These are phyloP conservation scores for Idaea biselata DNA, from an alignment of 2,888 invertebrate species.

Conservation along the genomic window DNA sequence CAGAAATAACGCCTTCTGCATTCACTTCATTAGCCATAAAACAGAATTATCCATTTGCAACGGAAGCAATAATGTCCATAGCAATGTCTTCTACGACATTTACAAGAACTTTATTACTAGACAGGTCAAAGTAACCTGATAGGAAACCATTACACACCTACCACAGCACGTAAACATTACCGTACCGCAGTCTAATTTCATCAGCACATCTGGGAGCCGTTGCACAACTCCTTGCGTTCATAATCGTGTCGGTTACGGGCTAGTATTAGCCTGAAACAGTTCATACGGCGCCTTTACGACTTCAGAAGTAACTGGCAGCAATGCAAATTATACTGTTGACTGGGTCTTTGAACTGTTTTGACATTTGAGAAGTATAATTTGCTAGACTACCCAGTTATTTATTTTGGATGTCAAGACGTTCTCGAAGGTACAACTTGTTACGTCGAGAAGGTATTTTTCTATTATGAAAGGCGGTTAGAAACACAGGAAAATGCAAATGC, in stretches of 20 bases:
- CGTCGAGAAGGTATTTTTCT: background rate
- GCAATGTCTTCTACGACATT: background rate
- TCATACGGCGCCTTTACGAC: constrained; percentile 17
- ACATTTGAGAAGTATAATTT: background rate
- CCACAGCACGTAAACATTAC: constrained; percentile 38
- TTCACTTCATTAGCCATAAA: background rate
- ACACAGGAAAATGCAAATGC: background rate
- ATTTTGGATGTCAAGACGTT: background rate
- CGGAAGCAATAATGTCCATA: background rate
- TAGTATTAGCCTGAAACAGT: constrained; percentile 27
- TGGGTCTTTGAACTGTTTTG: background rate
- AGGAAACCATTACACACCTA: constrained; percentile 32
- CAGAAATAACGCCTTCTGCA: background rate
- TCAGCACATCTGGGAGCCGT: constrained; percentile 41
- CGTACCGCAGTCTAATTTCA: constrained; percentile 34
- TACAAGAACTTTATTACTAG: constrained; percentile 5
- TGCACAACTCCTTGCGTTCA: constrained; percentile 37
- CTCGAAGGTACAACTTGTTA: background rate
- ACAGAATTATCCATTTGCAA: background rate
- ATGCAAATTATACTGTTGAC: constrained; percentile 1
- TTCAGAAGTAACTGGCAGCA: constrained; percentile 7
- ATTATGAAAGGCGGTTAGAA: background rate
- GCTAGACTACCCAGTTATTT: background rate
- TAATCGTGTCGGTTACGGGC: constrained; percentile 42
- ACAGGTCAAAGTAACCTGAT: constrained; percentile 34